These are phyloP conservation scores for Rhinophrynus dorsalis DNA, from an alignment of 2,797 vertebrate species.

Conservation along the genomic window DNA sequence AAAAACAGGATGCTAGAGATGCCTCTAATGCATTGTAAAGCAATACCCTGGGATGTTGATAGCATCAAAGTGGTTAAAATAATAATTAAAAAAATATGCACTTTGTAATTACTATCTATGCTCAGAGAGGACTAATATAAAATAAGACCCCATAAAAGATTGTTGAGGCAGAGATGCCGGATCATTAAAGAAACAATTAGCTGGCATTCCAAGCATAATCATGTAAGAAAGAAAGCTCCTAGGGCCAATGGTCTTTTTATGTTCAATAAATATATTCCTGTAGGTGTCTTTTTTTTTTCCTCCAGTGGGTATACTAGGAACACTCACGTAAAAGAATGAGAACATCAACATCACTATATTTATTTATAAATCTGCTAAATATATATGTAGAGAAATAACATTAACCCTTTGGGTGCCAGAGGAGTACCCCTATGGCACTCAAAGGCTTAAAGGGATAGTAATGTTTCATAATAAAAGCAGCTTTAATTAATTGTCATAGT, in stretches of 20 bases:
- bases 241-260: conserved; percentile 24
- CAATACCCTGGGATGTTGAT: no score
- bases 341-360: not conserved
- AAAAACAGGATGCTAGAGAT: no score
- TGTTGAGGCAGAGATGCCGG: conserved; percentile 43
- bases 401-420: no score
- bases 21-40: no score
- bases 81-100: conserved; percentile 40
- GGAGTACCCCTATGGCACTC: no score
- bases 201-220: conserved; percentile 43
- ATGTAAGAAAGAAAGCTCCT: conserved; percentile 51
- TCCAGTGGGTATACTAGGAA: not conserved
- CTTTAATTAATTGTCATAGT: no score
- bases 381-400: not conserved
- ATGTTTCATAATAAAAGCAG: no score
- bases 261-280: conserved; percentile 31
- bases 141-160: conserved; percentile 52
- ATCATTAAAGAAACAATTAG: conserved; percentile 57
- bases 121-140: conserved; percentile 42
- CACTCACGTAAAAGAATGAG: not conserved
- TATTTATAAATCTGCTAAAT: not conserved
- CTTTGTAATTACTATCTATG: conserved; percentile 41
- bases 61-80: no score
- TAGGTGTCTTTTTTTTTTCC: conserved; percentile 14
- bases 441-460: no score